These are phyloP conservation scores for Rhagoletis zephyria DNA, from an alignment of 1,140 invertebrate genomes.

Conservation along the genomic window DNA sequence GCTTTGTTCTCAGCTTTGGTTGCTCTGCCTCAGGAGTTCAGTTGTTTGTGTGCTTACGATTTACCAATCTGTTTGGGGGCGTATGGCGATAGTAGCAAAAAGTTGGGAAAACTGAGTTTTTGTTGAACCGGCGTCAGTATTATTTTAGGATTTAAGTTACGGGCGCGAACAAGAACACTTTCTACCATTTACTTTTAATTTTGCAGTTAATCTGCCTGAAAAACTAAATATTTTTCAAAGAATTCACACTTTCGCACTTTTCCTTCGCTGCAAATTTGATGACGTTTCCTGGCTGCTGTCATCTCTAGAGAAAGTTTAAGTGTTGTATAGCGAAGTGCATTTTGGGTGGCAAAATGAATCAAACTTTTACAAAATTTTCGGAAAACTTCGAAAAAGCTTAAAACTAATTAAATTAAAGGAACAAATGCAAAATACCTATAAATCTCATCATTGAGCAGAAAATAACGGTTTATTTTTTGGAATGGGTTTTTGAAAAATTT, in stretches of 20 bases:
- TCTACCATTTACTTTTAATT: too few relatives aligned
- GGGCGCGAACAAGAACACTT: too few relatives aligned
- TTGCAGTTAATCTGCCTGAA: too few relatives aligned
- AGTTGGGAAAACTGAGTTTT: background rate
- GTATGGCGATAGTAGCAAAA: background rate
- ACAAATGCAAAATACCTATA: too few relatives aligned
- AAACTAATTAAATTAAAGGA: too few relatives aligned
- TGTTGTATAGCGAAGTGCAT: background rate
- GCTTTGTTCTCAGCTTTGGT: background rate
- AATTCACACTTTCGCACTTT: slow-evolving; percentile 14
- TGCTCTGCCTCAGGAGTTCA: too few relatives aligned
- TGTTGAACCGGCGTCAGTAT: background rate
- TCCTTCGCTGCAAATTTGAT: slow-evolving; percentile 43
- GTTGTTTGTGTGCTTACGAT: slow-evolving; percentile 16
- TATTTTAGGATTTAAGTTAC: background rate
- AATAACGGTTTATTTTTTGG: too few relatives aligned
- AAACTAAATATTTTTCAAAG: background rate
- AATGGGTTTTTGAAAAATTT: too few relatives aligned
- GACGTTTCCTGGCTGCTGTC: slow-evolving; percentile 20
- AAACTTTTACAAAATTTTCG: too few relatives aligned
- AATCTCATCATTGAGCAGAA: too few relatives aligned
- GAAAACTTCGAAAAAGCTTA: too few relatives aligned
- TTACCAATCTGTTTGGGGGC: slow-evolving; percentile 10
- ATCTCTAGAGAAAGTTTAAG: background rate
- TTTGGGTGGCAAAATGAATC: too few relatives aligned